Conservation (phyloP, 2,113 vertebrate species). For the Chlamydotis undulata region DNA sequence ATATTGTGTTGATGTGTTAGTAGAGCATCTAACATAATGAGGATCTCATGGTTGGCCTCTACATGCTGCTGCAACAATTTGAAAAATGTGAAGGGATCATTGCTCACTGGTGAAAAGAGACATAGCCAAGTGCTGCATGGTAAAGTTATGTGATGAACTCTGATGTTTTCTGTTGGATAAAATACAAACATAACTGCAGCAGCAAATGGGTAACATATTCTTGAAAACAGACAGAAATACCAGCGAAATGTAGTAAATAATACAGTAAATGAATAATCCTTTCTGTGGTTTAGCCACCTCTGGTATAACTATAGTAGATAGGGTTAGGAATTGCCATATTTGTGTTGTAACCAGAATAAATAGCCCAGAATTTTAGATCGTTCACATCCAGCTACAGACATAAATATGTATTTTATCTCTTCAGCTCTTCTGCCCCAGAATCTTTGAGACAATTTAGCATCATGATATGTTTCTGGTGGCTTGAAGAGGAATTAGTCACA, state of each 20-base stretch:
- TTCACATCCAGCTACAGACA: background rate
- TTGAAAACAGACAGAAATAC: background rate
- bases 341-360: background rate
- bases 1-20: background rate
- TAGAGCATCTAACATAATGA: background rate
- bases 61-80: background rate
- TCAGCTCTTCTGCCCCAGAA: background rate
- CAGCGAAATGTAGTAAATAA: background rate
- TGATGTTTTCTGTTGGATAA: background rate
- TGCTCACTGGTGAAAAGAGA: background rate
- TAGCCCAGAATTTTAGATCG: background rate
- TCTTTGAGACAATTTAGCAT: background rate
- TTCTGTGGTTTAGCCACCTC: background rate
- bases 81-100: background rate
- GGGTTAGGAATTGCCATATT: background rate
- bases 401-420: background rate
- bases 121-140: background rate
- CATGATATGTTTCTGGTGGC: background rate
- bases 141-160: background rate
- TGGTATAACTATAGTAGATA: background rate
- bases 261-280: background rate
- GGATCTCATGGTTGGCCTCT: background rate
- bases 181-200: background rate
- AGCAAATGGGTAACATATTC: background rate
- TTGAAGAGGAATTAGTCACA: background rate